Base-by-base conservation (phyloP, 2,888 invertebrate genomes). In the Tanypteryx hageni region DNA sequence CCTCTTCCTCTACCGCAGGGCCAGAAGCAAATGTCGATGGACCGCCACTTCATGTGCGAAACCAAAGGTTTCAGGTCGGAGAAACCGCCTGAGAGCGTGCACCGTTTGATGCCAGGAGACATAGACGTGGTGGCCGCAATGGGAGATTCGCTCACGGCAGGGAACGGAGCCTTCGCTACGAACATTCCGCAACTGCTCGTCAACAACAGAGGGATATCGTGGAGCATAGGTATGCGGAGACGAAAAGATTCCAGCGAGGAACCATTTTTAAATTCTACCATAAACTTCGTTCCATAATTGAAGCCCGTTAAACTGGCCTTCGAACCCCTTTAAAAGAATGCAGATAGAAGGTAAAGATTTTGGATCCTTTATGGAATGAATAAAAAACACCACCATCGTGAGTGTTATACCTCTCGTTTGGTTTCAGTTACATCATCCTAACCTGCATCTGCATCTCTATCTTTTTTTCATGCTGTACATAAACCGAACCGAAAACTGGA, bases 41-140 rank as follows among this genome's bases (percentile, higher is more conserved):
- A 93, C 11, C 92, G 94, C 31, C 94, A 94, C 14, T 95, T 95
- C 93, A 95, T 95, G 22, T 95, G 95, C 93, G 94, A 95, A 92
- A 94, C 94, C 64, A 94, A 93, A 92, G 93, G 93, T 83, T 94
- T 94, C 92, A 94, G 96, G 68, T 93, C 93, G 10, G 9, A 92
- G 10, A 93, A 93, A 22, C 94, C 95, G 8, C 96, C 97, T 0
- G 95, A 93, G 14, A 85, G 85, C 22, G 92, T 92, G 16, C 92
- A 92, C 81, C 68, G 76, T 2, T 76, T 92, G 16, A 84, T 83
- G 85, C 92, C 92, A 0, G 92, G 85, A 7, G 92, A 92, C 76
- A 68, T 92, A 18, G 68, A 86, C 68, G 76, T 92, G 22, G 81
- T 92, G 56, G 92, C 92, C 10, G 92, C 92, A 14, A 84, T 92